Conservation (phyloP, 2,888 invertebrate genomes). For the Sepiola atlantica region DNA sequence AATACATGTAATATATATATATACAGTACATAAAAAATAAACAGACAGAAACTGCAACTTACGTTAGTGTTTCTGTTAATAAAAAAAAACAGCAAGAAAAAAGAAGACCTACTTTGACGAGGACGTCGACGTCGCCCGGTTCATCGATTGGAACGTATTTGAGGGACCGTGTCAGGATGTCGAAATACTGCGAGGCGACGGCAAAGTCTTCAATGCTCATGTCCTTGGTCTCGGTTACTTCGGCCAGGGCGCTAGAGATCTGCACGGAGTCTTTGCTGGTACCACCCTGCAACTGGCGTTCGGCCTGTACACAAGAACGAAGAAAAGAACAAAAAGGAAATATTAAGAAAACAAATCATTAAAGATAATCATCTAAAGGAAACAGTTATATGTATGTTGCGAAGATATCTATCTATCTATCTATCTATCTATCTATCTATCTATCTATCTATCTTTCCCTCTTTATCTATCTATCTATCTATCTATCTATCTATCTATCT, state of each 20-base stretch:
- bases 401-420: neutral
- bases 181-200: constrained; percentile 53
- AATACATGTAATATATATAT: neutral
- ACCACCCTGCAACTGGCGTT: neutral
- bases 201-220: constrained; percentile 54
- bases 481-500: too few relatives aligned
- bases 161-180: constrained; percentile 47
- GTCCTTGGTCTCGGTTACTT: constrained; percentile 51
- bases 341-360: neutral
- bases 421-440: too few relatives aligned
- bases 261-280: constrained; percentile 49
- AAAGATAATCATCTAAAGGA: neutral
- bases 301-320: neutral
- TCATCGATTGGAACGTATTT: constrained; percentile 41
- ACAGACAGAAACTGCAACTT: neutral
- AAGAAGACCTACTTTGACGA: constrained; percentile 48
- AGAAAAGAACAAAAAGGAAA: neutral
- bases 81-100: neutral
- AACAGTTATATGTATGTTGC: neutral
- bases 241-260: constrained; percentile 50
- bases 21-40: neutral
- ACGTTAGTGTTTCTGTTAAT: neutral
- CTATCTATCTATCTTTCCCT: too few relatives aligned
- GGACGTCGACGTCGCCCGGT: constrained; percentile 44
- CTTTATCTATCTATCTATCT: too few relatives aligned